Conservation (phyloP, 2,888 invertebrate species). For the Dynastes maya region DNA sequence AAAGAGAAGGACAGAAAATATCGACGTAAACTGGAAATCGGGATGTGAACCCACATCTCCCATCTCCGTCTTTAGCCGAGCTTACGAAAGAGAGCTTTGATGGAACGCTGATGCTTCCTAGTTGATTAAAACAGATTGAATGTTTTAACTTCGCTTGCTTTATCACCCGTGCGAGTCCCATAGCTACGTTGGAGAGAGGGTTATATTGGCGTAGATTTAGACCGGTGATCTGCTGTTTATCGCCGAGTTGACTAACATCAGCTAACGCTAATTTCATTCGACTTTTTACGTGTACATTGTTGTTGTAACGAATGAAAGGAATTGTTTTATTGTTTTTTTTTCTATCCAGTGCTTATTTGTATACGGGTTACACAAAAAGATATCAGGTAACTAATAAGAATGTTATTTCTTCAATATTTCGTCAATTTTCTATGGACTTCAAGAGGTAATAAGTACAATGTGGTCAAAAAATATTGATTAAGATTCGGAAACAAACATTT, state of each 20-base stretch:
- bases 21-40: constrained; percentile 58
- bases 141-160: constrained; percentile 68
- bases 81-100: constrained; percentile 44
- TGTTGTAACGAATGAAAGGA: too few species aligned
- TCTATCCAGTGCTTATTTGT: too few species aligned
- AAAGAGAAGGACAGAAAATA: constrained; percentile 47
- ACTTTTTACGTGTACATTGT: too few species aligned
- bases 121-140: constrained; percentile 72
- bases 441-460: too few species aligned
- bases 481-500: too few species aligned
- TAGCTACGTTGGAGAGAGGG: background rate
- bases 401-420: too few species aligned
- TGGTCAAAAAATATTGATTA: too few species aligned
- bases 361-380: too few species aligned
- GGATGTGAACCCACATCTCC: background rate
- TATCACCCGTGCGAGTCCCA: constrained; percentile 53
- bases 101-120: constrained; percentile 68
- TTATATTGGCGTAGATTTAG: constrained; percentile 7
- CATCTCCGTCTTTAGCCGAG: constrained; percentile 34
- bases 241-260: background rate
- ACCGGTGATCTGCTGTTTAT: constrained; percentile 7
- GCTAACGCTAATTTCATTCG: too few species aligned
- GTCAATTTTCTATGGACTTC: too few species aligned
- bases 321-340: too few species aligned
- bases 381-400: too few species aligned